These are phyloP conservation scores for Aporophyla lueneburgensis DNA, from an alignment of 2,888 invertebrate genomes.

Conservation along the genomic window DNA sequence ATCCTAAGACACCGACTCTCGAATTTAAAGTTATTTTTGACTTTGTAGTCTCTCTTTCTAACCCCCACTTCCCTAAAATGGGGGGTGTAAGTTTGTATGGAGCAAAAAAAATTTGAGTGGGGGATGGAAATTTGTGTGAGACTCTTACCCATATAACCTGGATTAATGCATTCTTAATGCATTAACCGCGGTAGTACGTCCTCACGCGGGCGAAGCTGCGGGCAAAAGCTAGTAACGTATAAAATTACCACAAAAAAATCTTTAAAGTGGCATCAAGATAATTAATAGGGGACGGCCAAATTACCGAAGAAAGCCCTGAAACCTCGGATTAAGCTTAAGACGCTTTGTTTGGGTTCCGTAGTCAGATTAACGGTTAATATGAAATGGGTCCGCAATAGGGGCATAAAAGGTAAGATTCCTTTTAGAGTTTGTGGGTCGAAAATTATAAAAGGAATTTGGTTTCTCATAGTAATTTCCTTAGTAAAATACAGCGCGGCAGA, in stretches of 20 bases:
- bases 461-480: neutral
- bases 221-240: conserved; percentile 29
- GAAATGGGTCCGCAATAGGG: conserved; percentile 24
- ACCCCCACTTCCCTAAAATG: too few species aligned
- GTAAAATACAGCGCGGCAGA: too few species aligned
- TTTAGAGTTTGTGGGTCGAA: neutral
- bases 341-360: conserved; percentile 45
- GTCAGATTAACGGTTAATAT: conserved; percentile 20
- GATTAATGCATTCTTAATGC: too few species aligned
- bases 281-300: conserved; percentile 50
- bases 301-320: conserved; percentile 17
- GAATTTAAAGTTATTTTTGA: too few species aligned
- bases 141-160: too few species aligned
- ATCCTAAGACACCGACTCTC: too few species aligned
- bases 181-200: too few species aligned
- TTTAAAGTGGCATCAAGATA: conserved; percentile 49
- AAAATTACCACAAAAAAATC: conserved; percentile 45
- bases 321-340: conserved; percentile 27
- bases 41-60: too few species aligned
- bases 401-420: conserved; percentile 11
- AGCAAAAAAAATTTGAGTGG: too few species aligned
- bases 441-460: neutral
- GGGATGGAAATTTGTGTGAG: too few species aligned
- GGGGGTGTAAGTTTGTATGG: too few species aligned
- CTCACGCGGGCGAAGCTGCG: too few species aligned